Base-by-base conservation (phyloP, 2,113 vertebrate species). In the Phylloscopus trochilus region DNA sequence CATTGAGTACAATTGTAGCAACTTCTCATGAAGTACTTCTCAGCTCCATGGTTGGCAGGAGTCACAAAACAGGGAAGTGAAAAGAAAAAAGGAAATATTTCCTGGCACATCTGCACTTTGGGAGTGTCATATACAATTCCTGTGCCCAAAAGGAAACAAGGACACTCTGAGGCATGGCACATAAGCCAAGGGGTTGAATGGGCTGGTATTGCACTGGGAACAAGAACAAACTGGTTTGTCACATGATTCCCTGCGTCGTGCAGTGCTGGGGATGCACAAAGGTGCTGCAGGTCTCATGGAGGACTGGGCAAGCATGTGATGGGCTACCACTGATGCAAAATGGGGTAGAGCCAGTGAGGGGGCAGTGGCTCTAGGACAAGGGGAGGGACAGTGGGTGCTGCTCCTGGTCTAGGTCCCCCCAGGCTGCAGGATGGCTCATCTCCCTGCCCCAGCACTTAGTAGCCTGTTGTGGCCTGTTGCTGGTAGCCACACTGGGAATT, bases 221-320 rank as follows among this genome's bases (percentile, higher is more conserved):
- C 33, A 7, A 2, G 4, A n/a, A 44, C 41, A 23, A 58, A 73
- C 63, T 10, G 6, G 20, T 60, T 79, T 60, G 66, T 37, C 30
- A 17, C 21, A 51, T 2, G 8, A 30, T 17, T 72, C 66, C 30
- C 53, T 49, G 58, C 0, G 0, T 30, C 2, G 4, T 35, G 27
- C 78, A 37, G 51, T 4, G 1, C 15, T 15, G 22, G 53, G 31
- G 23, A 28, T 26, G 62, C 69, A 60, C 2, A 0, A 20, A 28
- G 49, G 22, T 3, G 2, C 30, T 16, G 14, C 0, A 0, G 39
- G 62, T 37, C 81, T 60, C 11, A 3, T 3, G 22, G 13, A 49
- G 21, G 28, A 46, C n/a, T 23, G 46, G 11, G 22, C 6, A 5
- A 69, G 24, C 24, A n/a, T 3, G 8, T 30, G 60, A 75, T 74